These are phyloP conservation scores for Clytia hemisphaerica DNA, from an alignment of 30 jellyfish, hydroid and myxozoan species.

Conservation along the genomic window DNA sequence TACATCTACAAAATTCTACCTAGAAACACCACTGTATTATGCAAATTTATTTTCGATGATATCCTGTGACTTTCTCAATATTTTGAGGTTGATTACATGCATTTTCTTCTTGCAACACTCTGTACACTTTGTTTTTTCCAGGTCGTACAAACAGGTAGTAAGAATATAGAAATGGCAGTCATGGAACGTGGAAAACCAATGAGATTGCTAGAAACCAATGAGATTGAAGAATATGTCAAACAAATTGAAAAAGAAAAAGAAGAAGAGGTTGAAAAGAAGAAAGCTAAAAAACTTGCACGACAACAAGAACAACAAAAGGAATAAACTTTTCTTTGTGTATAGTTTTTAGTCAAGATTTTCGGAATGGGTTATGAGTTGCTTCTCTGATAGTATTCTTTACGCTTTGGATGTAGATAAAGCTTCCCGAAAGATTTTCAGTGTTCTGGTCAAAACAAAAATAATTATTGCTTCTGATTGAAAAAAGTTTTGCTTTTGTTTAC, in stretches of 20 bases:
- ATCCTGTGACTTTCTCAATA: too few relatives aligned
- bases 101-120: background rate
- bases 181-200: slow-evolving; percentile 74
- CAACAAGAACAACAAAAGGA: slow-evolving; percentile 12
- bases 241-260: slow-evolving; percentile 80
- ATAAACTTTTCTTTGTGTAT: background rate
- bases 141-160: slow-evolving; percentile 94
- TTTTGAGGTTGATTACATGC: too few relatives aligned
- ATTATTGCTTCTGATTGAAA: too few relatives aligned
- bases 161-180: slow-evolving; percentile 86
- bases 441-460: too few relatives aligned
- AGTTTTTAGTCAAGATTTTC: background rate
- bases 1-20: too few relatives aligned
- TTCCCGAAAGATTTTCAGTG: too few relatives aligned
- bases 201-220: slow-evolving; percentile 74
- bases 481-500: too few relatives aligned
- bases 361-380: background rate
- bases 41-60: too few relatives aligned
- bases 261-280: slow-evolving; percentile 85
- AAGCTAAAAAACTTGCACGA: slow-evolving; percentile 70
- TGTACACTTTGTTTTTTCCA: slow-evolving; percentile 4
- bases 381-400: too few relatives aligned
- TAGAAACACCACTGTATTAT: too few relatives aligned
- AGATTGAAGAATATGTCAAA: slow-evolving; percentile 66
- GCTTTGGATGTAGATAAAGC: too few relatives aligned